Evolutionary conservation across 2,113 vertebrate species (phyloP), one percentile per base, ranked within the genome.

Genomic region (Hyperoodon ampullatus): DNA sequence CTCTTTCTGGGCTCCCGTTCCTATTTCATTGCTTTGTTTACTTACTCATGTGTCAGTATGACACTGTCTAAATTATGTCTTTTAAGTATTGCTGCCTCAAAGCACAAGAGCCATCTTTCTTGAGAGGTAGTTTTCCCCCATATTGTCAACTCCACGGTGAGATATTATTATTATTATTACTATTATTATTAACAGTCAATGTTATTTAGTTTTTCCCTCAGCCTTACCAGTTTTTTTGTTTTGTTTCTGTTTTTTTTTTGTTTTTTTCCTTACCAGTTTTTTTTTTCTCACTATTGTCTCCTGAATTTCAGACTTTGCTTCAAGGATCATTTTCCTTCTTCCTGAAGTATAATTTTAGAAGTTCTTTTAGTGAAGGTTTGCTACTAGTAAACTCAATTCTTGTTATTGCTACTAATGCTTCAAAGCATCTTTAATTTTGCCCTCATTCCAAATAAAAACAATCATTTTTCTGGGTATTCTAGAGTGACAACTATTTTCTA

Each of bases 301-400:
- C 35, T 80, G 39, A 94, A 94, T 60, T 92, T 75, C 71, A 94
- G 15, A 60, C 19, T 92, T 68, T 85, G 35, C 65, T 80, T 68
- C 28, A 24, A 4, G 21, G 39, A 35, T 80, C n/a, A 47, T 81
- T 78, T 74, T 85, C 42, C 39, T 86, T 72, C 42, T 80, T 78
- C 50, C 8, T 75, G 30, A 85, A 80, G 16, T 28, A 53, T 18
- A 47, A 68, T 96, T 84, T 89, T 89, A 68, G 23, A 60, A 83
- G 61, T 71, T 83, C 6, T 53, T 88, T 88, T 19, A 88, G 33
- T n/a, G 33, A 68, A 85, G 35, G 50, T 78, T 87, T 82, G 63
- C 63, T 88, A 82, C 44, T 58, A 9, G 26, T 68, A 55, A 97
- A 89, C 16, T 83, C 3, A 75, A 19, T 50, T 84, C 70, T 92